phyloP scores from a whole-genome alignment of 1,140 invertebrate species.

The Lanistes nyassanus region DNA sequence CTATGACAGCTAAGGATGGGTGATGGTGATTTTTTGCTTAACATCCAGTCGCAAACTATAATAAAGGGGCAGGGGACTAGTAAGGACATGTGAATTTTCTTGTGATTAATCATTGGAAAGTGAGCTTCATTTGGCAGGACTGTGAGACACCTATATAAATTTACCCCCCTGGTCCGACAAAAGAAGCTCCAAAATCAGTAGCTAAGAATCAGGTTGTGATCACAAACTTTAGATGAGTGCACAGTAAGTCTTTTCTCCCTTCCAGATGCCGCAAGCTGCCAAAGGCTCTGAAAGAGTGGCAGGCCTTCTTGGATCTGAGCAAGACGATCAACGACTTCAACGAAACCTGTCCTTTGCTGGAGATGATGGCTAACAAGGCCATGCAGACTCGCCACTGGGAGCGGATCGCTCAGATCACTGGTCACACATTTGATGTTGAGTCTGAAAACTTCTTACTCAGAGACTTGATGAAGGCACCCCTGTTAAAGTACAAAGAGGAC shows the following conservation, averaged over 20 bases:
- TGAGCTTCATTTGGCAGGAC: no score
- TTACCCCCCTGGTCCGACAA: no score
- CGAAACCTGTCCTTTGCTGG: conserved; percentile 94
- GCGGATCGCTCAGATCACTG: conserved; percentile 90
- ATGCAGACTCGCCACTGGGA: conserved; percentile 98
- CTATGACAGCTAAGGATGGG: no score
- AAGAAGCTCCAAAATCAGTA: no score
- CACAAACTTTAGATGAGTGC: no score
- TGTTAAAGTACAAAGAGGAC: conserved; percentile 93
- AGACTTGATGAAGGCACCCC: conserved; percentile 93
- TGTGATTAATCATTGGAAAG: no score
- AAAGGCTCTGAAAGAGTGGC: conserved; percentile 97
- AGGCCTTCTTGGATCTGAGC: conserved; percentile 93
- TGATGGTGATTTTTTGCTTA: no score
- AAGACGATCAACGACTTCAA: conserved; percentile 98
- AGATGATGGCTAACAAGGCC: conserved; percentile 97
- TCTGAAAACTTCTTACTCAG: conserved; percentile 94
- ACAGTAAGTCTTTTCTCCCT: neutral
- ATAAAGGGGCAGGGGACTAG: no score
- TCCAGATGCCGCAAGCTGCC: conserved; percentile 79
- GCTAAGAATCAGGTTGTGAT: no score
- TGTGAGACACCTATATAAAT: no score
- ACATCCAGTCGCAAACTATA: no score
- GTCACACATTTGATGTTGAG: conserved; percentile 90
- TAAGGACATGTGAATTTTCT: no score